phyloP scores from a whole-genome alignment of 2,113 vertebrate genomes.

The Numida meleagris region DNA sequence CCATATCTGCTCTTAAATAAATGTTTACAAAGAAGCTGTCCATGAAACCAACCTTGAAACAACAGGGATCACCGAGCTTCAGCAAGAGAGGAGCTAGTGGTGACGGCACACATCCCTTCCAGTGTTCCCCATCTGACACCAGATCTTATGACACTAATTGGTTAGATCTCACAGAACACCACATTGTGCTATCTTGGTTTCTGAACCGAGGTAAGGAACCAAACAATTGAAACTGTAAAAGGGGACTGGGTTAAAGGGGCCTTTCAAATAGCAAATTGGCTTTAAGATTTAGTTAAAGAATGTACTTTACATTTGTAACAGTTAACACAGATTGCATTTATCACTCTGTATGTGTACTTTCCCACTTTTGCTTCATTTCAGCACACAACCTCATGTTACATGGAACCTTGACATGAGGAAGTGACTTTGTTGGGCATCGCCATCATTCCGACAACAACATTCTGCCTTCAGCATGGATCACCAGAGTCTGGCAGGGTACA shows the following conservation, averaged over 20 bases:
- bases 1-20: neutral
- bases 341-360: neutral
- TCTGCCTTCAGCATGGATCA: neutral
- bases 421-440: fast-evolving
- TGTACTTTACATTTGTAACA: neutral
- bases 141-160: fast-evolving
- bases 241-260: neutral
- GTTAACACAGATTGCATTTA: neutral
- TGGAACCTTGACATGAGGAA: fast-evolving
- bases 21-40: neutral
- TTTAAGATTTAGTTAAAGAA: neutral
- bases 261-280: neutral
- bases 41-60: neutral
- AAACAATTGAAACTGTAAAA: neutral
- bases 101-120: neutral
- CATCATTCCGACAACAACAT: neutral
- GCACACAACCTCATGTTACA: fast-evolving
- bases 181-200: neutral
- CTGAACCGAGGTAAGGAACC: neutral
- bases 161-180: fast-evolving
- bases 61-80: neutral
- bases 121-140: neutral
- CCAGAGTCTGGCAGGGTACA: neutral
- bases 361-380: neutral
- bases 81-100: neutral